These are phyloP conservation scores for Catharus minimus DNA, from an alignment of 2,113 vertebrate species.

Conservation along the genomic window DNA sequence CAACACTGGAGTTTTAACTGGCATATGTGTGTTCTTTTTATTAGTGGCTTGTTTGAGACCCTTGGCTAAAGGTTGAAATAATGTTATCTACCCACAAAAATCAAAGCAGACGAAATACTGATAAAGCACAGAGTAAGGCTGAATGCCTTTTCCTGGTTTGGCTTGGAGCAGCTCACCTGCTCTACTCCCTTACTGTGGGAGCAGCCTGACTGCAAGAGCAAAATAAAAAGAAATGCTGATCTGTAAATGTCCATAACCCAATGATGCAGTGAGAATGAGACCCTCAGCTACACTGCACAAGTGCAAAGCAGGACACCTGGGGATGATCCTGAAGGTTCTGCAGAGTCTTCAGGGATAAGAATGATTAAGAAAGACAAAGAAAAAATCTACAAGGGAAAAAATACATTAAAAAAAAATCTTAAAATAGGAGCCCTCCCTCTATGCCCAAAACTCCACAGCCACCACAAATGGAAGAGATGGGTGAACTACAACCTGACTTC, in stretches of 20 bases:
- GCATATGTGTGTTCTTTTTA: neutral
- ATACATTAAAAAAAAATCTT: neutral
- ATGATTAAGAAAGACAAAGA: neutral
- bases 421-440: neutral
- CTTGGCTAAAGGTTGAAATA: neutral
- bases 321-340: neutral
- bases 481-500: neutral
- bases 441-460: neutral
- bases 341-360: neutral
- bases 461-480: neutral
- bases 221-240: neutral
- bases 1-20: neutral
- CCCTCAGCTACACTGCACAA: neutral
- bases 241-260: neutral
- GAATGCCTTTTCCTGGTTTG: neutral
- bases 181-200: neutral
- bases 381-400: neutral
- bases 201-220: neutral
- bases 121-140: neutral
- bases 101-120: neutral
- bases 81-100: neutral
- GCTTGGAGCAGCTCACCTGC: neutral
- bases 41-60: neutral
- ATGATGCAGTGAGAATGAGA: neutral
- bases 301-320: neutral